phyloP scores from a whole-genome alignment of 2,888 invertebrate genomes.

The Rhimphoctona megacephalus region DNA sequence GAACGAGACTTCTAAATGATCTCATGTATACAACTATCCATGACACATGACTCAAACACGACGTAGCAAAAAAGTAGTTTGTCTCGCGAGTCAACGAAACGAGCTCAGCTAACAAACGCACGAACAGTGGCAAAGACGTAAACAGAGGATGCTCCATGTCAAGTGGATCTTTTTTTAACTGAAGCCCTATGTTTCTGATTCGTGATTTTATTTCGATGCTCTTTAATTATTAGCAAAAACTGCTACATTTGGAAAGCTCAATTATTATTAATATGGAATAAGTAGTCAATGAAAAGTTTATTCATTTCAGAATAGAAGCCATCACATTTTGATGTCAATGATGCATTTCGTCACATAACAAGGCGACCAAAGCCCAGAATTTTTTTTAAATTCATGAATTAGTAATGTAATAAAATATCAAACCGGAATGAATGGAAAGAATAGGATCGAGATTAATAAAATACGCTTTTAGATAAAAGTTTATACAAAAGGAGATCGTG shows the following conservation, averaged over 20 bases:
- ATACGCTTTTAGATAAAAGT: too few species aligned
- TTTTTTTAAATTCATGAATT: too few species aligned
- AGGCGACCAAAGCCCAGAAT: too few species aligned
- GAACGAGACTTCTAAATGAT: slow-evolving; percentile 44
- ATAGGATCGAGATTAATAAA: too few species aligned
- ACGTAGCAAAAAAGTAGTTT: slow-evolving; percentile 55
- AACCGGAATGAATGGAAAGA: too few species aligned
- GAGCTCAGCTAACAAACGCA: slow-evolving; percentile 54
- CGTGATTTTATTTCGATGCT: not conserved
- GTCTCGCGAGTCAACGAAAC: slow-evolving; percentile 47
- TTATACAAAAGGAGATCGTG: too few species aligned
- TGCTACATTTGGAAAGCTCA: not conserved
- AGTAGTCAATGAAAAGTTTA: not conserved
- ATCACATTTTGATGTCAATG: not conserved
- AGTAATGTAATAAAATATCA: too few species aligned
- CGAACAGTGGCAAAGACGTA: slow-evolving; percentile 3
- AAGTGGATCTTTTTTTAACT: not conserved
- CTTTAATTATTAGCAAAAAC: not conserved
- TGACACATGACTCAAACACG: slow-evolving; percentile 55
- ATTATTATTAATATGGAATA: not conserved
- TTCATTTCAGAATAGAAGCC: not conserved
- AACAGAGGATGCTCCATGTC: not conserved
- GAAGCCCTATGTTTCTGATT: not conserved
- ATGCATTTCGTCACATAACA: too few species aligned
- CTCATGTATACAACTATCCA: slow-evolving; percentile 53